These are phyloP conservation scores for Leptothorax acervorum DNA, from an alignment of 2,888 invertebrate genomes.

Conservation along the genomic window DNA sequence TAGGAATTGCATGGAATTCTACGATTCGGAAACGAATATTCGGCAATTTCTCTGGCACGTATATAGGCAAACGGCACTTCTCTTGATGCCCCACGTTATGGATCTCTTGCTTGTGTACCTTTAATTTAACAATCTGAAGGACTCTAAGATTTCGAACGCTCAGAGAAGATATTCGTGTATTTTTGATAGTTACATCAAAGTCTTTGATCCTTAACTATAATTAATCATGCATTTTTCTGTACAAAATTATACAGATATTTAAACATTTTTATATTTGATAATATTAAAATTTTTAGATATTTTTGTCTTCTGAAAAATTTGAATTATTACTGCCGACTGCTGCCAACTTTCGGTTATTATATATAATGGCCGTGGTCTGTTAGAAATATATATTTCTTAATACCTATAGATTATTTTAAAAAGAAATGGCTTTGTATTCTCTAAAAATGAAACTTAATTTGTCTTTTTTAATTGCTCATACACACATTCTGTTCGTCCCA, in stretches of 20 bases:
- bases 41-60: constrained; percentile 42
- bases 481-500: background rate
- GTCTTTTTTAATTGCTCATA: background rate
- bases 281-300: background rate
- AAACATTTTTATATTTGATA: constrained; percentile 3
- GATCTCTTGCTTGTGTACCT: background rate
- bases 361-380: background rate
- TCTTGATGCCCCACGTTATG: constrained; percentile 13
- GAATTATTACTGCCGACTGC: background rate
- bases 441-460: background rate
- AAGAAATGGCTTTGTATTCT: background rate
- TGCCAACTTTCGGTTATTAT: too few species aligned
- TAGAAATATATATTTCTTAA: background rate
- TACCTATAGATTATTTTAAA: background rate
- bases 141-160: background rate
- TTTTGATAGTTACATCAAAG: background rate
- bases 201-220: background rate
- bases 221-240: background rate
- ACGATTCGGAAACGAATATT: constrained; percentile 63
- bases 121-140: background rate
- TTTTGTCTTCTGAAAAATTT: background rate
- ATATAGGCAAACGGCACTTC: constrained; percentile 40
- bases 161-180: background rate
- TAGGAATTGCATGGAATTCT: constrained; percentile 63
- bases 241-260: background rate